These are phyloP conservation scores for Hemicentrotus pulcherrimus DNA, from an alignment of 35 echinoderm and acorn worm species.

Conservation along the genomic window DNA sequence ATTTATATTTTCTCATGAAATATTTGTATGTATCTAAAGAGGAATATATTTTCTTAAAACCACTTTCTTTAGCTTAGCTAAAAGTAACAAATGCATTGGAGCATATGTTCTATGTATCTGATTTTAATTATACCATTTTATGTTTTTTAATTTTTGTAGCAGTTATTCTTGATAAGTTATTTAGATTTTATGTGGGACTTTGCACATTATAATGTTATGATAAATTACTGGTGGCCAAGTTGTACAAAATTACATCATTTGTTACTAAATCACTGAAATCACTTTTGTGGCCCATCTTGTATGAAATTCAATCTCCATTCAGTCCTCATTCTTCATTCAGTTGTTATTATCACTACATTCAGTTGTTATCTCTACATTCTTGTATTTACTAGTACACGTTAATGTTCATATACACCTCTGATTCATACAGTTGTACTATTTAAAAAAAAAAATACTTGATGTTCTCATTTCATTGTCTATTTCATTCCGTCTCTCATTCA, in stretches of 20 bases:
- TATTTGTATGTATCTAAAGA: too few species aligned
- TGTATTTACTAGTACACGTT: not conserved
- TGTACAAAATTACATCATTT: not conserved
- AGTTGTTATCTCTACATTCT: not conserved
- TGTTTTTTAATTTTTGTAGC: too few species aligned
- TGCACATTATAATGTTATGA: too few species aligned
- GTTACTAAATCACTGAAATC: not conserved
- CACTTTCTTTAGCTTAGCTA: too few species aligned
- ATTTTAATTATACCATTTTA: too few species aligned
- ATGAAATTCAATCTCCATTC: not conserved
- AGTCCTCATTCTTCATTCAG: not conserved
- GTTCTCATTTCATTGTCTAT: not conserved
- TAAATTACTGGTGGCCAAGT: not conserved
- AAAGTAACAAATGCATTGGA: too few species aligned
- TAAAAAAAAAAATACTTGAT: not conserved
- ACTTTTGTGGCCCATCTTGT: not conserved
- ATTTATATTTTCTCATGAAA: not conserved
- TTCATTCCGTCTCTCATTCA: not conserved
- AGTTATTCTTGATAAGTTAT: too few species aligned
- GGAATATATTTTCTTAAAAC: too few species aligned
- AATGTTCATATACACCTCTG: too few species aligned
- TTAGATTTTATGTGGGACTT: too few species aligned
- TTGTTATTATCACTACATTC: not conserved
- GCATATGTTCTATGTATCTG: too few species aligned
- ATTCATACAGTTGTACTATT: too few species aligned